These are phyloP conservation scores for Otus scops DNA, from an alignment of 2,797 vertebrate species.

Conservation along the genomic window DNA sequence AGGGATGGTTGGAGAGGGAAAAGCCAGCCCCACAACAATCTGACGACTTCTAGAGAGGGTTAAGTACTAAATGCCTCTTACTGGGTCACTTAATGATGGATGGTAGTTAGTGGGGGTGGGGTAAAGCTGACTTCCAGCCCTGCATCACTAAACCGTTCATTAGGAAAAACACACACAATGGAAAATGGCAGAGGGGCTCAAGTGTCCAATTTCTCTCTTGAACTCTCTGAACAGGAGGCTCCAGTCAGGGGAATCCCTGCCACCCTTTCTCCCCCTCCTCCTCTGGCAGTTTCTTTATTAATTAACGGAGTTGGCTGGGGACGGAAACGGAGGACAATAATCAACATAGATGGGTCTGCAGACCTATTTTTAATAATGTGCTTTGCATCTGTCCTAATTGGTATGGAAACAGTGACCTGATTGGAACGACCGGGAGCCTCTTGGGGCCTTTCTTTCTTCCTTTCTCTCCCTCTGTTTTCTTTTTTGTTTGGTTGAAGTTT, in stretches of 20 bases:
- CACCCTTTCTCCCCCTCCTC: constrained; percentile 66
- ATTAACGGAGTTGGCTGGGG: constrained; percentile 76
- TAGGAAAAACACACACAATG: constrained; percentile 74
- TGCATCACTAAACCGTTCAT: constrained; percentile 73
- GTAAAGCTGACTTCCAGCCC: constrained; percentile 75
- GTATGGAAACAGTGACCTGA: constrained; percentile 77
- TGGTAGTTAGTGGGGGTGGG: constrained; percentile 66
- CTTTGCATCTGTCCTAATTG: constrained; percentile 78
- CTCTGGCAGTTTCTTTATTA: constrained; percentile 73
- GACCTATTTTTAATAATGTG: constrained; percentile 78
- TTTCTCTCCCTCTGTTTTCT: constrained; percentile 62
- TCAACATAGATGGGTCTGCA: constrained; percentile 75
- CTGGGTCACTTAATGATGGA: constrained; percentile 69
- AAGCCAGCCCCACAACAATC: constrained; percentile 25
- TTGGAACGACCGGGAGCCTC: constrained; percentile 73
- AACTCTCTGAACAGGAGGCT: constrained; percentile 72
- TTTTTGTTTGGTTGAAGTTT: constrained; percentile 68
- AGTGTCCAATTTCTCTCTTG: constrained; percentile 75
- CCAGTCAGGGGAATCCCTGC: constrained; percentile 71
- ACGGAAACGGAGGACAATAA: constrained; percentile 75
- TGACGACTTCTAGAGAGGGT: constrained; percentile 63
- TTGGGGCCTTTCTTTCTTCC: constrained; percentile 64
- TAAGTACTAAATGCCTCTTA: constrained; percentile 66
- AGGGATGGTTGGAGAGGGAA: constrained; percentile 23
- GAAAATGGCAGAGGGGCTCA: constrained; percentile 71